Percentiles rank a stretch among this genome's conserved stretches.
phyloP scores from a whole-genome alignment of 2,888 invertebrate genomes.

The Andrena chrysosceles region DNA sequence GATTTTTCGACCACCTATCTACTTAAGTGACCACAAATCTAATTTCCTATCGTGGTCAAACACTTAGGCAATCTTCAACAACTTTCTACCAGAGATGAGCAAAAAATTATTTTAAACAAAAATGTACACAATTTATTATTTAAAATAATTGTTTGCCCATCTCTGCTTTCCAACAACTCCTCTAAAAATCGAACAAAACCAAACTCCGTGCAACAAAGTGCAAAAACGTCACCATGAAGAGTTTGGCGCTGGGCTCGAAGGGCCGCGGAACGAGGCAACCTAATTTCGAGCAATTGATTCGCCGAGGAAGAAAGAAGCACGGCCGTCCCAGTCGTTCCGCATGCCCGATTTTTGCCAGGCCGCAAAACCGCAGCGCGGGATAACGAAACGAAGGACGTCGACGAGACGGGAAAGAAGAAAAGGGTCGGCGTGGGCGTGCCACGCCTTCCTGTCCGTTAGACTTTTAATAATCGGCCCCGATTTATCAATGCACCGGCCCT shows the following conservation, averaged over 20 bases:
- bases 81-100: too few relatives aligned
- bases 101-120: too few relatives aligned
- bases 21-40: too few relatives aligned
- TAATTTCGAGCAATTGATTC: neutral
- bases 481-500: slow-evolving; percentile 78
- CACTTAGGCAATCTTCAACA: too few relatives aligned
- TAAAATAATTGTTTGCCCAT: too few relatives aligned
- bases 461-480: slow-evolving; percentile 79
- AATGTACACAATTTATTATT: too few relatives aligned
- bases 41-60: too few relatives aligned
- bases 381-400: slow-evolving; percentile 42
- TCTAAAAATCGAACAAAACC: too few relatives aligned
- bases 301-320: neutral
- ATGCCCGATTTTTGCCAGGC: slow-evolving; percentile 43
- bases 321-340: slow-evolving; percentile 32
- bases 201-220: too few relatives aligned
- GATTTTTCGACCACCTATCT: too few relatives aligned
- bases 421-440: slow-evolving; percentile 74
- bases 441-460: slow-evolving; percentile 76
- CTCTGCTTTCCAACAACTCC: too few relatives aligned
- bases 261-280: neutral
- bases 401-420: slow-evolving; percentile 52
- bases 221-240: neutral
- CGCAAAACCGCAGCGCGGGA: slow-evolving; percentile 49
- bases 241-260: too few relatives aligned